Evolutionary conservation across 2,888 invertebrate species (phyloP), one percentile per base, ranked within the genome.

Genomic region (Vanessa cardui): DNA sequence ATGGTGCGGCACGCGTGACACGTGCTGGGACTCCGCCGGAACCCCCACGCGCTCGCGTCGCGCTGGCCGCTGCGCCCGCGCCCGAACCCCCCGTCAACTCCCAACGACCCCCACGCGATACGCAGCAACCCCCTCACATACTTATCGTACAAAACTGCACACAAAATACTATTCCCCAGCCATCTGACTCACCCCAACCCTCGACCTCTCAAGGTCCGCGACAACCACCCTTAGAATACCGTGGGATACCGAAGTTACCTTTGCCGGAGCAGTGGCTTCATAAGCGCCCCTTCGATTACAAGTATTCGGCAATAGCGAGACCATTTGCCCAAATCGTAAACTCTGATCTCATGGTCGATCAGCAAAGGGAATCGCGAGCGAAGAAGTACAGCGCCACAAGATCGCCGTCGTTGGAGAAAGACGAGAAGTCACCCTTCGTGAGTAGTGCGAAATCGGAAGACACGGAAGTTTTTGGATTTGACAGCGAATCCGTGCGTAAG

Each of bases 361-460:
- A 89, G 50, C 77, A 76, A 3, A 85, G 86, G 56, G 90, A 88
- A 62, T 76, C 84, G 1, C 79, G 87, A n/a, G 81, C 86, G 1
- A 90, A 89, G 66, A 91, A 89, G 69, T 92, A 77, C 72, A 92
- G 93, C 64, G 92, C 89, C 0, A 92, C 93, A 0, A 78, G 93
- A 12, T 93, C 93, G 0, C 93, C 93, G 0, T 93, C 93, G 0
- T 76, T 93, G n/a, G 93, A 93, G 69, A 92, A 92, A 74, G 93
- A 93, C 89, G 93, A 93, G 3, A 92, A 90, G 66, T 89, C 90
- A 0, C 93, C 93, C 8, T 90, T 92, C 66, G 70, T 86, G 15
- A 72, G 74, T 26, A 84, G 84, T 68, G 87, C 86, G 1, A 85
- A 84, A 58, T 78, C 82, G 6, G 88, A 86, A 46, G 85, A 84